Conservation (phyloP, 2,113 vertebrate species). For the Gila orcuttii region DNA sequence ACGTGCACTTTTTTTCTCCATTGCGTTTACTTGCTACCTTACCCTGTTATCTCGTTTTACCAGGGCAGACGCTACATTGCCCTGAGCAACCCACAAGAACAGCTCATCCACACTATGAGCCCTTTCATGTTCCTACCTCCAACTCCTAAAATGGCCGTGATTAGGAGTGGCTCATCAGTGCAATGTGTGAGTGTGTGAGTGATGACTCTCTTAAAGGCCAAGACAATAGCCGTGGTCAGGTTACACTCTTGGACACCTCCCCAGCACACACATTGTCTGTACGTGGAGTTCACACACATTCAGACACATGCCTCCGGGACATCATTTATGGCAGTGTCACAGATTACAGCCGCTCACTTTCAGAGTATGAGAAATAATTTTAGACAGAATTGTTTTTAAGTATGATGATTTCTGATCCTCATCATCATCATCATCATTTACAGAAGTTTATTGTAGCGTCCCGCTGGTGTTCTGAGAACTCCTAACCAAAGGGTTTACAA, state of each 20-base stretch:
- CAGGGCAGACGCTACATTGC: not conserved
- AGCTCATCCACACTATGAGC: constrained; percentile 37
- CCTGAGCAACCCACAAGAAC: constrained; percentile 19
- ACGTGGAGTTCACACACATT: constrained; percentile 29
- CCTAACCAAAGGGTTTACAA: not conserved
- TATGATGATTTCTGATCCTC: too few species aligned
- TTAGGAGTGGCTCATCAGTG: constrained; percentile 40
- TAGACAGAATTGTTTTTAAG: not conserved
- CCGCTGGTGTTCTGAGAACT: not conserved
- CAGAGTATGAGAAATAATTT: not conserved
- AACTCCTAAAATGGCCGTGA: constrained; percentile 40
- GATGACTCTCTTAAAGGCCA: constrained; percentile 49
- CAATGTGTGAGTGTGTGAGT: constrained; percentile 39
- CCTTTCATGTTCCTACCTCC: constrained; percentile 49
- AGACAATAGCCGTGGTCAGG: constrained; percentile 55
- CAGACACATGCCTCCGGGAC: constrained; percentile 26
- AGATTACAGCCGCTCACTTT: constrained; percentile 23
- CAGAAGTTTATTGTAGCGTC: not conserved
- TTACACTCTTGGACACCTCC: constrained; percentile 50
- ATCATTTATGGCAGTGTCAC: constrained; percentile 24
- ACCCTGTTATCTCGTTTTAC: not conserved
- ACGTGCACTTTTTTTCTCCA: not conserved
- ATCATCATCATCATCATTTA: constrained; percentile 22
- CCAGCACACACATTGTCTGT: constrained; percentile 28
- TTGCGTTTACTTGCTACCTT: not conserved